Conservation (phyloP, 2,113 vertebrate species). For the Micromys minutus region DNA sequence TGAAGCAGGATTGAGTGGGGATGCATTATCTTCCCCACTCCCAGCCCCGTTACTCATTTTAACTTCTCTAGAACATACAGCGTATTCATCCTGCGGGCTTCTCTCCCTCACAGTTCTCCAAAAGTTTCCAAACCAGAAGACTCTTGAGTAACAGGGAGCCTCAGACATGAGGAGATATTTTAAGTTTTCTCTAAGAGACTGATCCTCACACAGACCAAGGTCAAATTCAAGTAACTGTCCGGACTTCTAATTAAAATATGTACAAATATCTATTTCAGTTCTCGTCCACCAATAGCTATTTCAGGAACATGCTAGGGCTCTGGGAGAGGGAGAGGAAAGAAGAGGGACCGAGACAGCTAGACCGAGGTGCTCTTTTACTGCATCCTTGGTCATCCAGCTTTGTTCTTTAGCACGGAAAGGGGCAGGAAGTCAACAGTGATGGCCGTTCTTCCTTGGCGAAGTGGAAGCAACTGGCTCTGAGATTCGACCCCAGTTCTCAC, state of each 20-base stretch:
- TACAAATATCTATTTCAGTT: conserved; percentile 48
- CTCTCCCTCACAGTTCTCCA: background rate
- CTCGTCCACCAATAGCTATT: conserved; percentile 35
- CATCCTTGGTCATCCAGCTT: background rate
- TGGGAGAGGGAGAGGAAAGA: background rate
- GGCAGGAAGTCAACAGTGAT: background rate
- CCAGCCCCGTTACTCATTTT: background rate
- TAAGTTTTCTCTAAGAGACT: conserved; percentile 32
- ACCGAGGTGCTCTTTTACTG: background rate
- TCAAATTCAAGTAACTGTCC: conserved; percentile 36
- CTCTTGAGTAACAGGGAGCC: background rate
- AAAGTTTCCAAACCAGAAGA: conserved; percentile 2
- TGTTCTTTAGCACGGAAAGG: background rate
- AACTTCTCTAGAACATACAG: background rate
- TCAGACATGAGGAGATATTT: background rate
- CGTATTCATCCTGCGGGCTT: background rate
- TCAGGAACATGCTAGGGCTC: conserved; percentile 48
- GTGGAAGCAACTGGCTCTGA: background rate
- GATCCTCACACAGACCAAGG: conserved; percentile 9
- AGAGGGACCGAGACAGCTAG: background rate
- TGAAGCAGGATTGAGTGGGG: background rate
- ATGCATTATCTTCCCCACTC: no score
- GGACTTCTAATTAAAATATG: conserved; percentile 51
- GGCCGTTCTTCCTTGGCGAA: background rate
- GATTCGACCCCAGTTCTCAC: background rate